A percentile compares a stretch with the other conserved stretches of the same genome.
Evolutionary conservation across 2,113 vertebrate species (phyloP).

Genomic region (Leucopternis melanops): DNA sequence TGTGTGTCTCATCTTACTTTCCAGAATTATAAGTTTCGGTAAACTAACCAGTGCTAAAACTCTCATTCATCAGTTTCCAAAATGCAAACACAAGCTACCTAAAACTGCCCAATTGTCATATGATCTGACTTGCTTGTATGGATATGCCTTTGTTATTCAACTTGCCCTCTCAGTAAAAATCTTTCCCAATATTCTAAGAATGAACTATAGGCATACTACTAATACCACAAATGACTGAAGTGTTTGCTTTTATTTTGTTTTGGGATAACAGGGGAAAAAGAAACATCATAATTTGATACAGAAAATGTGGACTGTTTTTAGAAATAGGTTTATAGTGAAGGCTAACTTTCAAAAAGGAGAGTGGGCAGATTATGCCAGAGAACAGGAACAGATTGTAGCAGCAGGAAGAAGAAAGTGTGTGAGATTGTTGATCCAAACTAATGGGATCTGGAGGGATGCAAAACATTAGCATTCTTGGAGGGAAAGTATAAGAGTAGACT

Average conservation of each 20-base stretch:
- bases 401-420: not conserved
- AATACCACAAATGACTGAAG: not conserved
- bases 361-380: not conserved
- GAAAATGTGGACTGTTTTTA: not conserved
- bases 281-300: not conserved
- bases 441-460: not conserved
- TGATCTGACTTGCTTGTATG: not conserved
- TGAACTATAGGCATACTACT: not conserved
- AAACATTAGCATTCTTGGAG: not conserved
- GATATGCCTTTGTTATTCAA: not conserved
- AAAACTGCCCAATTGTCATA: not conserved
- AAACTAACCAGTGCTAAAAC: not conserved
- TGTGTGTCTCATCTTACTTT: not conserved
- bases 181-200: not conserved
- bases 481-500: not conserved
- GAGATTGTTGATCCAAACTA: not conserved
- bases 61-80: not conserved
- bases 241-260: not conserved
- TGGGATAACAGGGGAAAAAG: not conserved
- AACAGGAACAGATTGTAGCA: not conserved
- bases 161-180: not conserved
- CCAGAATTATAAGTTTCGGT: not conserved
- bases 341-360: not conserved
- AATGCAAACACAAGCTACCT: not conserved
- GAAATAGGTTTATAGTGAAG: not conserved